Base-by-base conservation (phyloP, 2,113 vertebrate species). In the Pristiophorus japonicus region DNA sequence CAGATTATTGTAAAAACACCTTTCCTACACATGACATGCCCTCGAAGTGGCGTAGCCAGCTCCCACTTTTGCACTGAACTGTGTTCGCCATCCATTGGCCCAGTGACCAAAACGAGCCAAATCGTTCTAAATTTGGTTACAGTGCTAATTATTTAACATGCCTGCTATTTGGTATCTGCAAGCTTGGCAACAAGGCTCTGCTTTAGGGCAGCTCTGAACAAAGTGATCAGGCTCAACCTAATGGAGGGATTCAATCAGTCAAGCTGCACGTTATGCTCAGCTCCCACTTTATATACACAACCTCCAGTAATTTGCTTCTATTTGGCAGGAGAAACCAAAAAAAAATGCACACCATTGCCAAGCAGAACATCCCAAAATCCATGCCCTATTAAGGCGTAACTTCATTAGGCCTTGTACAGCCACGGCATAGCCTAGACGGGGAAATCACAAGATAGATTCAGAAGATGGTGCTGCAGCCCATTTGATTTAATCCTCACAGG, bases 381-480 rank as follows among this genome's bases (percentile, higher is more conserved):
- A 51, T 30, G 30, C 14, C 51, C 84, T 55, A 51, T 55, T 85
- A 11, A 55, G 22, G 47, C 24, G 8, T 87, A 87, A 42, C 84
- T 87, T 87, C 47, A 55, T 87, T 27, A 87, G 84, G 24, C 84
- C 47, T 87, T 55, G 84, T 24, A 87, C 45, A 87, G 47, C 84
- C 22, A 87, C 84, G 30, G 20, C 47, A 87, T 30, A 87, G 47
- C 84, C 45, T 87, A 87, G 84, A 30, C 2, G 45, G 47, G 73
- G 30, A n/a, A 87, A 87, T 87, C 84, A 55, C n/a, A 87, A 87
- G 75, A 81, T 51, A 51, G 75, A 81, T 81, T 81, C 75, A 81
- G 75, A 14, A 81, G 84, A 87, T 87, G 24, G 16, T 47, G 0
- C 45, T 87, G 47, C 45, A 67, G 45, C 22, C 84, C 84, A 87